Conservation (phyloP, 1,140 invertebrate genomes). For the Brachionus koreanus region DNA sequence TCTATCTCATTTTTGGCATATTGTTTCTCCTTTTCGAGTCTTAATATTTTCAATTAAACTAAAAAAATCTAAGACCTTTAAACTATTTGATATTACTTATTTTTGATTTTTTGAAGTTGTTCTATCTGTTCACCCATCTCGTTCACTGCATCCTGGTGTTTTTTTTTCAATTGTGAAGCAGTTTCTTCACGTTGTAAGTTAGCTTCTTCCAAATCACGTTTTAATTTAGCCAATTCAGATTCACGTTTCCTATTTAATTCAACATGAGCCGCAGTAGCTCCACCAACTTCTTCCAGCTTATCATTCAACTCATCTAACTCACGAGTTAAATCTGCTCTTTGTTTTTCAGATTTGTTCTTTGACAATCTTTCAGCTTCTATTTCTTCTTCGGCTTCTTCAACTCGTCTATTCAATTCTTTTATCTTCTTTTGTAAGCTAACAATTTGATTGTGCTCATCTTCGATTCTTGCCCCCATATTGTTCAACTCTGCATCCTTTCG, state of each 20-base stretch:
- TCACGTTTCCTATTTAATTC: slow-evolving; percentile 99
- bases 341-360: slow-evolving; percentile 79
- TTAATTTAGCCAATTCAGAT: slow-evolving; percentile 92
- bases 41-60: background rate
- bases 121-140: slow-evolving; percentile 99
- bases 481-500: slow-evolving; percentile 92
- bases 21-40: slow-evolving; percentile 44
- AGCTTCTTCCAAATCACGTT: slow-evolving; percentile 93
- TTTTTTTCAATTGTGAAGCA: slow-evolving; percentile 90
- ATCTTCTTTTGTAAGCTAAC: slow-evolving; percentile 94
- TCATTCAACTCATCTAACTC: slow-evolving; percentile 95
- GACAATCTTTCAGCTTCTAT: slow-evolving; percentile 92
- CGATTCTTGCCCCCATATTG: slow-evolving; percentile 86
- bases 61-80: background rate
- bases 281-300: slow-evolving; percentile 94
- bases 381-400: slow-evolving; percentile 94
- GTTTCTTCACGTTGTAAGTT: slow-evolving; percentile 97
- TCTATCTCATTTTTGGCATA: slow-evolving; percentile 82
- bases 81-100: slow-evolving; percentile 72
- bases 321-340: slow-evolving; percentile 87
- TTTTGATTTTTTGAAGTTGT: slow-evolving; percentile 96
- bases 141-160: slow-evolving; percentile 92
- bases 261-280: slow-evolving; percentile 94
- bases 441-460: slow-evolving; percentile 93
- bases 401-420: slow-evolving; percentile 81